phyloP scores from a whole-genome alignment of 2,113 vertebrate genomes.

The Gobiocypris rarus region DNA sequence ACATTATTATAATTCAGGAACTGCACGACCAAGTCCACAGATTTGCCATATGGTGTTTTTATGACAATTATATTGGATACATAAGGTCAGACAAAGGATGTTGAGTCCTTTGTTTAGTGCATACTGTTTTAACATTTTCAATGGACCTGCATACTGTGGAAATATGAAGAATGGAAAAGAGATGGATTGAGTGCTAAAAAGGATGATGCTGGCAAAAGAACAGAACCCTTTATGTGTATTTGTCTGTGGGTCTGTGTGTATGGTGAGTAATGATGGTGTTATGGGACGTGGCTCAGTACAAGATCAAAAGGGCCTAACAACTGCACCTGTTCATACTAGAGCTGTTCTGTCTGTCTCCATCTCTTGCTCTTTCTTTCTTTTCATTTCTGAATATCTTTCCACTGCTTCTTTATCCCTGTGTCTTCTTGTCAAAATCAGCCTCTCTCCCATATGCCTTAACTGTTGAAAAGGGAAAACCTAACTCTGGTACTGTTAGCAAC shows the following conservation, averaged over 20 bases:
- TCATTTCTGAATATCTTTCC: neutral
- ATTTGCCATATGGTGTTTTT: neutral
- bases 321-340: slow-evolving; percentile 49
- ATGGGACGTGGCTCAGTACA: slow-evolving; percentile 31
- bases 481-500: neutral
- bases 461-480: neutral
- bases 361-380: slow-evolving; percentile 38
- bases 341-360: slow-evolving; percentile 32
- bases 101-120: neutral
- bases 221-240: slow-evolving; percentile 20
- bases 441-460: neutral
- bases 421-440: slow-evolving; percentile 30
- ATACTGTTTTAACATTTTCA: neutral
- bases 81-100: slow-evolving; percentile 1
- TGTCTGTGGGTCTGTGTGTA: slow-evolving; percentile 29
- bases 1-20: neutral
- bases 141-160: neutral
- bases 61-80: neutral
- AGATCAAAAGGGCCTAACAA: slow-evolving; percentile 53
- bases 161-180: neutral
- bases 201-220: slow-evolving; percentile 25
- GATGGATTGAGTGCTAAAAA: slow-evolving; percentile 2
- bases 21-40: neutral
- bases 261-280: slow-evolving; percentile 25
- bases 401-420: neutral